Evolutionary conservation across 2,888 invertebrate genomes (phyloP).

Genomic region (Notocelia uddmanniana): DNA sequence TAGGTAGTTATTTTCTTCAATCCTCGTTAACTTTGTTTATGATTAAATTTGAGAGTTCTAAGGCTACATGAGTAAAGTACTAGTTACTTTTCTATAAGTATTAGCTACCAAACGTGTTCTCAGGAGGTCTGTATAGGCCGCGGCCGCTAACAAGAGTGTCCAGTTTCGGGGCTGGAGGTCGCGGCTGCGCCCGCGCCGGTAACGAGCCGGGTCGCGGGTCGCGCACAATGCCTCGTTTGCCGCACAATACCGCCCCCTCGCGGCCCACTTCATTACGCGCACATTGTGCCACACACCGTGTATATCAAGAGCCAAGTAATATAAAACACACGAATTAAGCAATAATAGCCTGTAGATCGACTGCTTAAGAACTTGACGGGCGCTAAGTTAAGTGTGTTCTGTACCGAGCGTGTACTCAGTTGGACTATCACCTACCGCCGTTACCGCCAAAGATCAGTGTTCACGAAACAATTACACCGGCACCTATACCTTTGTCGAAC

Average conservation of each 20-base stretch:
- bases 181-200: constrained; percentile 53
- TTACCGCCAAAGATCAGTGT: constrained; percentile 55
- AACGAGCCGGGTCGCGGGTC: constrained; percentile 77
- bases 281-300: constrained; percentile 74
- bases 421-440: constrained; percentile 69
- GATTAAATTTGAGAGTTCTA: neutral
- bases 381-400: too few species aligned
- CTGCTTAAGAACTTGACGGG: too few species aligned
- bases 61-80: neutral
- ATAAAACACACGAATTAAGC: too few species aligned
- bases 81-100: constrained; percentile 10
- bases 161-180: constrained; percentile 51
- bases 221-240: constrained; percentile 82
- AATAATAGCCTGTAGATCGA: too few species aligned
- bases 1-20: neutral
- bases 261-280: constrained; percentile 85
- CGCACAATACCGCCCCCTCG: constrained; percentile 81
- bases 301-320: too few species aligned
- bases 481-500: constrained; percentile 27
- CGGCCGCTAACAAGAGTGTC: constrained; percentile 57
- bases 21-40: neutral
- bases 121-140: constrained; percentile 43
- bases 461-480: constrained; percentile 32
- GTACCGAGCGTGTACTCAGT: constrained; percentile 60
- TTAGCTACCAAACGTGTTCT: neutral